Evolutionary conservation across 2,888 invertebrate genomes (phyloP).

Genomic region (Argynnis bischoffii): DNA sequence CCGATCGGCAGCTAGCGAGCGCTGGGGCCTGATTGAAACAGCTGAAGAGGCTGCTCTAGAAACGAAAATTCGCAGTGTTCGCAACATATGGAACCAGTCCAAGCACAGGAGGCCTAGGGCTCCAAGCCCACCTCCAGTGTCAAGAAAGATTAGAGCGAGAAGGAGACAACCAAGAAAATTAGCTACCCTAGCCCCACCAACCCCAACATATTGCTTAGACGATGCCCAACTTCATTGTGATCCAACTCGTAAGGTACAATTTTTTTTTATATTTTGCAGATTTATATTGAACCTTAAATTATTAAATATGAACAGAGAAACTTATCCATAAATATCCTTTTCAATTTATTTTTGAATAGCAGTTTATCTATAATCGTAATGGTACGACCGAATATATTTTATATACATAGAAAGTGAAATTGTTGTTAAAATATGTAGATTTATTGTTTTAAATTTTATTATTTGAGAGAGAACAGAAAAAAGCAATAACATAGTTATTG

Average conservation of each 20-base stretch:
- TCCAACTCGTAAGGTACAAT: constrained; percentile 67
- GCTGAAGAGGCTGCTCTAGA: constrained; percentile 62
- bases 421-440: no score
- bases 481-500: no score
- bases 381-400: no score
- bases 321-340: no score
- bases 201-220: constrained; percentile 65
- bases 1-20: constrained; percentile 81
- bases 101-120: constrained; percentile 38
- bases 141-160: constrained; percentile 70
- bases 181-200: constrained; percentile 62
- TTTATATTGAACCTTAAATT: no score
- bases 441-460: no score
- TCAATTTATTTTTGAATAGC: no score
- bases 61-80: constrained; percentile 62
- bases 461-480: no score
- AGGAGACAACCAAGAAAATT: constrained; percentile 65
- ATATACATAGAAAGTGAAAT: no score
- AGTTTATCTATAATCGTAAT: no score
- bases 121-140: constrained; percentile 59
- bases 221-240: constrained; percentile 67
- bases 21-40: constrained; percentile 64
- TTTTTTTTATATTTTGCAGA: neutral
- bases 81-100: constrained; percentile 56
- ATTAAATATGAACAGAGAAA: no score